Base-by-base conservation (phyloP, 1,140 invertebrate genomes). In the Eumeta japonica region DNA sequence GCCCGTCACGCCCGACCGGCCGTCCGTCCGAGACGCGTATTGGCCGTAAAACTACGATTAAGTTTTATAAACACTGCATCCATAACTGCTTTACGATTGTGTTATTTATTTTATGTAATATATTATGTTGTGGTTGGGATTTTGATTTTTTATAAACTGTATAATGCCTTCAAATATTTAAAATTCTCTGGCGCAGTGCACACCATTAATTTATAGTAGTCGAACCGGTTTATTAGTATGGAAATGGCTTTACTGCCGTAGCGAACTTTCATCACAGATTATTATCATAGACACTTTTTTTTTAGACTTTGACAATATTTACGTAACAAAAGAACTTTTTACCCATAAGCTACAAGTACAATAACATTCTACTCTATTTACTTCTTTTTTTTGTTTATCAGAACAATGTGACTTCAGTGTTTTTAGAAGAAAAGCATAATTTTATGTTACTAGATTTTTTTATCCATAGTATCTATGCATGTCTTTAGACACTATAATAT, bases 61-160 rank as follows among this genome's bases (percentile, higher is more conserved):
- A 62, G 52, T 70, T 74, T 74, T 74, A 74, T 74, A 74, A 74
- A 74, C 66, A 73, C 66, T 74, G 61, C 70, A 62, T 74, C 71
- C 70, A 70, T 74, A 70, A 71, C 62, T 64, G 65, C 62, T 68
- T 74, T 66, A 71, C 62, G 64, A 71, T 74, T 71, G 62, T 64
- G 64, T 70, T 74, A 74, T 74, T 74, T 74, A 74, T 74, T 71
- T 70, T 71, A 70, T 48, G 66, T 74, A 74, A 74, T 74, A 74
- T 71, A 71, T 74, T 73, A 71, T 56, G 49, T 52, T 66, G 53
- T 58, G 52, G 56, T 59, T 55, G 58, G 60, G 57, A 64, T 55
- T 70, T 61, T 63, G 57, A 66, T 65, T 68, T 71, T 62, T 73
- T 65, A 58, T 67, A 67, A 63, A 58, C 46, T 59, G 52, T 53